Percentiles rank a stretch among this genome's conserved stretches.
phyloP scores from a whole-genome alignment of 2,888 invertebrate species.

The Ectemnius cavifrons region DNA sequence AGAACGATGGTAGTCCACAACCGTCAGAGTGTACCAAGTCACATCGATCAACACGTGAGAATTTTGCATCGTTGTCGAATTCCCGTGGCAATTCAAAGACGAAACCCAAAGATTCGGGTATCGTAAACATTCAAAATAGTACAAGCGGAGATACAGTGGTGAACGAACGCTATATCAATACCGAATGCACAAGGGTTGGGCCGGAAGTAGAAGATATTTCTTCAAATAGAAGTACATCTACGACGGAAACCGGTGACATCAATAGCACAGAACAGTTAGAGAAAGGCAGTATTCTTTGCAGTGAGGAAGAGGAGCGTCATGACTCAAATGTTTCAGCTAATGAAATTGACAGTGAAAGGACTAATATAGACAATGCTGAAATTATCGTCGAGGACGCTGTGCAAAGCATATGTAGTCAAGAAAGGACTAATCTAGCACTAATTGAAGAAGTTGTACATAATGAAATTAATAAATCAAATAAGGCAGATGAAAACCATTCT shows the following conservation, averaged over 20 bases:
- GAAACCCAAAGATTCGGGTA: not conserved
- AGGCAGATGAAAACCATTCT: constrained; percentile 25
- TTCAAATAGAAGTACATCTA: not conserved
- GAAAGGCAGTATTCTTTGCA: not conserved
- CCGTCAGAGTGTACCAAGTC: constrained; percentile 20
- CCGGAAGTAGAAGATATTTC: not conserved
- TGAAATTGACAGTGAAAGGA: constrained; percentile 14
- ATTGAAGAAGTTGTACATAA: constrained; percentile 30
- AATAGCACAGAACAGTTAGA: constrained; percentile 14
- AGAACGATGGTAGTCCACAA: constrained; percentile 46
- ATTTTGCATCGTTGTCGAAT: constrained; percentile 4
- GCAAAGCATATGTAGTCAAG: constrained; percentile 34
- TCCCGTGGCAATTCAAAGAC: constrained; percentile 35
- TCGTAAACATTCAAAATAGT: not conserved
- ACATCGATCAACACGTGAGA: constrained; percentile 18
- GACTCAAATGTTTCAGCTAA: constrained; percentile 5
- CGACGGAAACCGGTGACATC: not conserved
- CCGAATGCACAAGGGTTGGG: no score
- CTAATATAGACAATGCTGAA: constrained; percentile 2
- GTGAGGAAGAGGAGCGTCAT: constrained; percentile 31
- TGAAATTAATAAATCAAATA: constrained; percentile 38
- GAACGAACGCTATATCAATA: no score
- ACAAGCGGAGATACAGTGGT: no score
- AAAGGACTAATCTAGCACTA: constrained; percentile 30
- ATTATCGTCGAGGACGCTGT: constrained; percentile 26